Conservation (phyloP, 2,113 vertebrate species). For the Bubo scandiacus region DNA sequence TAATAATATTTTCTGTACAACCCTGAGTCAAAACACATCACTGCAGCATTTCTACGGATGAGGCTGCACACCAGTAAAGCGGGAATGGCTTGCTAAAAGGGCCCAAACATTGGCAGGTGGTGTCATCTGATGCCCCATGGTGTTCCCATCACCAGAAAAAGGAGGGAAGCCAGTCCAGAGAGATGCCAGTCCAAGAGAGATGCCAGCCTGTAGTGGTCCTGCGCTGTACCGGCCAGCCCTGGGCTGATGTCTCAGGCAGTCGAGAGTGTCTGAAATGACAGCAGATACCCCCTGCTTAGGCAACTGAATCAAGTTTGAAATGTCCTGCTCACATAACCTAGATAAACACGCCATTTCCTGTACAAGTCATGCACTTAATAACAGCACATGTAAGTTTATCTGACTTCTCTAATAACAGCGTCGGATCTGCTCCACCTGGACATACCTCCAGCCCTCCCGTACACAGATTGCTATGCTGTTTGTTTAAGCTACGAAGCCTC, state of each 20-base stretch:
- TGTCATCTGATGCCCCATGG: not conserved
- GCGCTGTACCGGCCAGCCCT: not conserved
- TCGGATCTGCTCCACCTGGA: not conserved
- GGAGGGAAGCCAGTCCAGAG: not conserved
- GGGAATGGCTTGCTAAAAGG: not conserved
- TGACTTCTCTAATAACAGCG: not conserved
- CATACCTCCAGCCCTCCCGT: not conserved
- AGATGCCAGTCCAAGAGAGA: too few relatives aligned
- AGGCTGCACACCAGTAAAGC: not conserved
- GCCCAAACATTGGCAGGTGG: not conserved
- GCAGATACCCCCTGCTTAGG: not conserved
- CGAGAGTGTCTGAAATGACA: not conserved
- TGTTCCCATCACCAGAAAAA: not conserved
- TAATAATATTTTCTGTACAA: not conserved
- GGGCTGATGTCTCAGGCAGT: not conserved
- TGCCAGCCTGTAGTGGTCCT: not conserved
- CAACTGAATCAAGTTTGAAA: not conserved
- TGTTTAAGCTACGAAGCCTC: not conserved
- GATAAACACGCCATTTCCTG: not conserved
- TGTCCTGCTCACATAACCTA: not conserved
- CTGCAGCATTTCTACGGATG: not conserved
- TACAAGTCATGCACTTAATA: not conserved
- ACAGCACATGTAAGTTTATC: not conserved
- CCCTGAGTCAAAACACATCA: not conserved
- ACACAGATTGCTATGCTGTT: accelerated